A percentile compares a stretch with the other conserved stretches of the same genome.
Evolutionary conservation across 1,140 invertebrate species (phyloP).

Genomic region (roundworm (Caenorhabditis elegans)): WBcel235 BX284603.4:8398501-8399000

Average conservation of each 20-base stretch:
- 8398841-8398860: not conserved
- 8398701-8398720: no score
- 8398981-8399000: constrained; percentile 32
- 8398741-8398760: constrained; percentile 17
- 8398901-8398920: constrained; percentile 56
- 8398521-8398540: no score
- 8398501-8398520: no score
- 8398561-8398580: no score
- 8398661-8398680: no score
- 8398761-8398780: constrained; percentile 6
- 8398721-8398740: not conserved
- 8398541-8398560: no score
- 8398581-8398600: no score
- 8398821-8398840: constrained; percentile 18
- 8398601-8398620: no score
- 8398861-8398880: not conserved
- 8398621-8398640: no score
- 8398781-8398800: constrained; percentile 5
- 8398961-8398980: constrained; percentile 57
- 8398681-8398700: no score
- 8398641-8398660: no score
- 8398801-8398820: not conserved
- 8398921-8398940: constrained; percentile 58
- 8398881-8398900: constrained; percentile 43
- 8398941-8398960: constrained; percentile 52